phyloP scores from a whole-genome alignment of 2,888 invertebrate species.

The Heliconius charithonia region DNA sequence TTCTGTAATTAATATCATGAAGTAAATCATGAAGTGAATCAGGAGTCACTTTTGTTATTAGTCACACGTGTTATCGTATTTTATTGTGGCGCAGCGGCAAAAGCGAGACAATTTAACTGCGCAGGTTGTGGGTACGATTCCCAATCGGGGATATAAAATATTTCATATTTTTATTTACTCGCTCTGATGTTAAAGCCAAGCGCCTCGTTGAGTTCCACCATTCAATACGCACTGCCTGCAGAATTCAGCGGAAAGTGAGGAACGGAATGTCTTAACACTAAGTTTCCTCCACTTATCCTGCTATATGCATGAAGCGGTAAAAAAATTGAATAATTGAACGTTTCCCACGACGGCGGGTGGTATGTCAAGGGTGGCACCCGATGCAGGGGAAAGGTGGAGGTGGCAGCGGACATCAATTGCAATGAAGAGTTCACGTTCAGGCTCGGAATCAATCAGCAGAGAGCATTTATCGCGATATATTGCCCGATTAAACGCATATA shows the following conservation, averaged over 20 bases:
- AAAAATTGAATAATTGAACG: not conserved
- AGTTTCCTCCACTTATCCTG: too few species aligned
- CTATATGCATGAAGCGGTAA: too few species aligned
- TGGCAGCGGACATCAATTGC: conserved; percentile 55
- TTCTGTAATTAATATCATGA: not conserved
- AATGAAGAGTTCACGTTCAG: conserved; percentile 53
- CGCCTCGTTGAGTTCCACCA: too few species aligned
- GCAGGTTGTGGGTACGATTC: too few species aligned
- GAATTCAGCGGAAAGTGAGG: too few species aligned
- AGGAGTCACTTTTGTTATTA: not conserved
- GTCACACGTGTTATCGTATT: not conserved
- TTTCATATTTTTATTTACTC: too few species aligned
- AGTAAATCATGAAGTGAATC: not conserved
- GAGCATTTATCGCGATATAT: conserved; percentile 41
- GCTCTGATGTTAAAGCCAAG: too few species aligned
- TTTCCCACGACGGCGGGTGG: not conserved
- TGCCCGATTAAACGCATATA: conserved; percentile 42
- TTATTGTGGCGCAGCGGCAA: not conserved
- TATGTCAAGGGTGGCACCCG: too few species aligned
- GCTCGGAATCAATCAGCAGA: conserved; percentile 58
- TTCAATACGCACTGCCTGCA: too few species aligned
- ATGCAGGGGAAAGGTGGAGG: not conserved
- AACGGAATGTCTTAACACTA: too few species aligned
- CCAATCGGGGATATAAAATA: too few species aligned
- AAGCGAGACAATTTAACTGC: too few species aligned